A percentile compares a stretch with the other conserved stretches of the same genome.
These are phyloP conservation scores for Pelmatolapia mariae DNA, from an alignment of 2,113 vertebrate genomes.

Conservation along the genomic window DNA sequence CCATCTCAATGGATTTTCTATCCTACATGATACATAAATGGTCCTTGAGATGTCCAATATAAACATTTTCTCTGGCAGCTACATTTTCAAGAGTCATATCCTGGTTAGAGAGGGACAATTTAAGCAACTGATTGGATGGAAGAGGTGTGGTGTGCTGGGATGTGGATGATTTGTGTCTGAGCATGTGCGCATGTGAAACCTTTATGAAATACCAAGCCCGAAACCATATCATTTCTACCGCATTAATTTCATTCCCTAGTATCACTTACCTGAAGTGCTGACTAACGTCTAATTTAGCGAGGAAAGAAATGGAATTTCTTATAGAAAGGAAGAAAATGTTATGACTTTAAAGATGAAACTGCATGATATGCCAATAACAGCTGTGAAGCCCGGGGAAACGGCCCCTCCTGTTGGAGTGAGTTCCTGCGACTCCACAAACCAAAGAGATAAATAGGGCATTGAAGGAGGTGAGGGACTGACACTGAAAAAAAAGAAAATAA, in stretches of 20 bases:
- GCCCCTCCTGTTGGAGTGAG: background rate
- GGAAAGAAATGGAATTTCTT: constrained; percentile 34
- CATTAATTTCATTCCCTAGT: constrained; percentile 28
- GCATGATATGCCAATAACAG: constrained; percentile 11
- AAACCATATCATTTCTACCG: constrained; percentile 20
- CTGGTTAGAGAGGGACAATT: background rate
- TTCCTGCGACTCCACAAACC: background rate
- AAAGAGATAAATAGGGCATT: background rate
- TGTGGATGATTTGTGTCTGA: background rate
- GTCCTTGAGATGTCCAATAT: background rate
- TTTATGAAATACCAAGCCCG: background rate
- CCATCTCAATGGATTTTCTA: constrained; percentile 15
- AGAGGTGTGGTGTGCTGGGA: background rate
- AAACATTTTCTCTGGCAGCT: constrained; percentile 15
- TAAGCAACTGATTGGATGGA: background rate
- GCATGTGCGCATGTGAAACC: background rate
- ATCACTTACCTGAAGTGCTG: constrained; percentile 33
- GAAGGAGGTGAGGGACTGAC: background rate
- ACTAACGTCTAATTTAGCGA: constrained; percentile 37
- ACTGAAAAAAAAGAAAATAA: background rate
- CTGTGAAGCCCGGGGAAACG: background rate
- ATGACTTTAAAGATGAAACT: constrained; percentile 39
- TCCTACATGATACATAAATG: constrained; percentile 12
- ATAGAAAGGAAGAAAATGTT: constrained; percentile 15
- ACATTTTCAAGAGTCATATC: constrained; percentile 8